Conservation (phyloP, 2,113 vertebrate genomes). For the Paracanthobrama guichenoti region DNA sequence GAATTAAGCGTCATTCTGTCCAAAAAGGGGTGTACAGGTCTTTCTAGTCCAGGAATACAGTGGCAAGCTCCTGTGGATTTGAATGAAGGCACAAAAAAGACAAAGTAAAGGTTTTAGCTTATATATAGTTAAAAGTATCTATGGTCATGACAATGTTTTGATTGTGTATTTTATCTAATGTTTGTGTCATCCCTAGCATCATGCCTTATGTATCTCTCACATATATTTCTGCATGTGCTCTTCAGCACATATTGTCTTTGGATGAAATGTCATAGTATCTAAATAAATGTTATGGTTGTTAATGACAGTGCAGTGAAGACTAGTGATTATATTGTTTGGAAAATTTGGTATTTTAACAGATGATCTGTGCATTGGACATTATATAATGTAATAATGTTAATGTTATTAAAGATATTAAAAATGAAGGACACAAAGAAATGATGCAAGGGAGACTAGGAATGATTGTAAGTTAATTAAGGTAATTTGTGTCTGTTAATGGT, state of each 20-base stretch:
- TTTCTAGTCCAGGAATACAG: not conserved
- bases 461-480: not conserved
- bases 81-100: not conserved
- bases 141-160: conserved; percentile 10
- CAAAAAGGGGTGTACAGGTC: not conserved
- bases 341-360: not conserved
- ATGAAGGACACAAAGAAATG: not conserved
- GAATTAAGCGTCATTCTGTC: not conserved
- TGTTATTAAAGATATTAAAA: not conserved
- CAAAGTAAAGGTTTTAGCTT: not conserved
- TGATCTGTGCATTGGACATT: not conserved
- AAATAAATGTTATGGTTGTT: conserved; percentile 35
- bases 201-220: conserved; percentile 20
- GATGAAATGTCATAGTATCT: conserved; percentile 39
- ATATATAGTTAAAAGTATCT: not conserved
- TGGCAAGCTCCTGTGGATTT: not conserved
- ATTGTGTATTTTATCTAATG: conserved; percentile 20
- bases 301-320: not conserved
- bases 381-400: not conserved
- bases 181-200: conserved; percentile 22
- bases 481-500: too few species aligned
- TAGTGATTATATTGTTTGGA: not conserved
- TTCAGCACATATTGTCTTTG: conserved; percentile 30
- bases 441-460: not conserved
- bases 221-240: conserved; percentile 45